Percentiles rank a stretch among this genome's conserved stretches.
phyloP scores from a whole-genome alignment of 2,888 invertebrate genomes.

The Lamellibrachia satsuma region DNA sequence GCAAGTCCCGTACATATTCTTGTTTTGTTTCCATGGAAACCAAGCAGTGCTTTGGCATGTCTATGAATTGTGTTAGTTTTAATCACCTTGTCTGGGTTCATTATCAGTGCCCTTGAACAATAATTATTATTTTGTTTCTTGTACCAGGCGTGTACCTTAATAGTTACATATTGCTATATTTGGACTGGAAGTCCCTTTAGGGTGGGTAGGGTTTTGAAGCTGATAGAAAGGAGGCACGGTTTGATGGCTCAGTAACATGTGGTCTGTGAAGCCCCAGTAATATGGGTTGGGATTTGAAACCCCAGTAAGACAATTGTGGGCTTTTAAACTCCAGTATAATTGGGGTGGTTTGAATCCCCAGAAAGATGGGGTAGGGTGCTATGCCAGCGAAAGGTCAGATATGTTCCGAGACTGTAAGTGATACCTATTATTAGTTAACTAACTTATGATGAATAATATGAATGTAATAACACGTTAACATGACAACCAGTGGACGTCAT shows the following conservation, averaged over 20 bases:
- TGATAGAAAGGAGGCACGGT: background rate
- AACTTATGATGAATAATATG: background rate
- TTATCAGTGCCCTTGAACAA: background rate
- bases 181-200: background rate
- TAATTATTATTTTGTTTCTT: background rate
- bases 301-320: background rate
- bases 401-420: background rate
- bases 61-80: background rate
- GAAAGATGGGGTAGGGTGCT: background rate
- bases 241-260: background rate
- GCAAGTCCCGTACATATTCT: background rate
- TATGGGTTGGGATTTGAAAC: background rate
- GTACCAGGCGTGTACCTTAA: background rate
- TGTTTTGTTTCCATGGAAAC: background rate
- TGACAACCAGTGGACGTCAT: conserved; percentile 7
- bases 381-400: background rate
- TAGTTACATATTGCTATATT: conserved; percentile 4
- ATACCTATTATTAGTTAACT: background rate
- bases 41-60: background rate
- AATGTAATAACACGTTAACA: background rate
- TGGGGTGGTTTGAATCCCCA: background rate
- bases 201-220: background rate
- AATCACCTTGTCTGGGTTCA: background rate
- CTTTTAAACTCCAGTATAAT: background rate
- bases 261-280: background rate